phyloP scores from a whole-genome alignment of 2,113 vertebrate genomes.

The Toxotes jaculatrix region DNA sequence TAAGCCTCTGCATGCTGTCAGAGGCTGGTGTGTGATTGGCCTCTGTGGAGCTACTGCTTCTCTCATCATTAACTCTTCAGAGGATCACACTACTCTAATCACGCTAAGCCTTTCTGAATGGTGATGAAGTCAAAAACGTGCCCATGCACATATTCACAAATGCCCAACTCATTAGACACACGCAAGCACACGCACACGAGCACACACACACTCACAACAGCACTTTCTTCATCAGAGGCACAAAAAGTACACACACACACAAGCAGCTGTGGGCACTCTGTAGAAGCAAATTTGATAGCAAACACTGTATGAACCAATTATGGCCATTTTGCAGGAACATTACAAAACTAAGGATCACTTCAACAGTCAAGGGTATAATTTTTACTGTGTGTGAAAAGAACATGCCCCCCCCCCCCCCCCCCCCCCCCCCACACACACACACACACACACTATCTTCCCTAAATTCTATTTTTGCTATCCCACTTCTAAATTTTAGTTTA shows the following conservation, averaged over 20 bases:
- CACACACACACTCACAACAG: background rate
- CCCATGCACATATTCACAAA: constrained; percentile 74
- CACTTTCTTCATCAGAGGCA: constrained; percentile 33
- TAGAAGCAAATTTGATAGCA: constrained; percentile 29
- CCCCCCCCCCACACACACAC: too few species aligned
- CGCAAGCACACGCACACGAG: constrained; percentile 3
- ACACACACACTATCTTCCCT: too few species aligned
- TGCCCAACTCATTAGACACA: constrained; percentile 61
- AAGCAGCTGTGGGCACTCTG: constrained; percentile 34
- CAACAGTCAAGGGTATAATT: background rate
- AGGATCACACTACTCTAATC: constrained; percentile 79
- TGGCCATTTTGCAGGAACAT: constrained; percentile 39
- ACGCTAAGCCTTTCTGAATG: constrained; percentile 79
- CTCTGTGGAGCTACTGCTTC: constrained; percentile 78
- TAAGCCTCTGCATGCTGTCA: constrained; percentile 71
- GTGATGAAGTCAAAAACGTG: constrained; percentile 79
- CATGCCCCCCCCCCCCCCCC: constrained; percentile 4
- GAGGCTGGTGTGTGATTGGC: constrained; percentile 78
- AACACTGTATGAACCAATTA: constrained; percentile 50
- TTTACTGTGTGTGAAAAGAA: background rate
- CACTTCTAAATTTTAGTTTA: constrained; percentile 5
- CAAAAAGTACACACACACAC: constrained; percentile 24
- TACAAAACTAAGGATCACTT: constrained; percentile 22
- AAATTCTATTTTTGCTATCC: background rate
- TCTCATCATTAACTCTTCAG: constrained; percentile 84